Conservation (phyloP, 2,888 invertebrate genomes). For the Aphrophora alni region DNA sequence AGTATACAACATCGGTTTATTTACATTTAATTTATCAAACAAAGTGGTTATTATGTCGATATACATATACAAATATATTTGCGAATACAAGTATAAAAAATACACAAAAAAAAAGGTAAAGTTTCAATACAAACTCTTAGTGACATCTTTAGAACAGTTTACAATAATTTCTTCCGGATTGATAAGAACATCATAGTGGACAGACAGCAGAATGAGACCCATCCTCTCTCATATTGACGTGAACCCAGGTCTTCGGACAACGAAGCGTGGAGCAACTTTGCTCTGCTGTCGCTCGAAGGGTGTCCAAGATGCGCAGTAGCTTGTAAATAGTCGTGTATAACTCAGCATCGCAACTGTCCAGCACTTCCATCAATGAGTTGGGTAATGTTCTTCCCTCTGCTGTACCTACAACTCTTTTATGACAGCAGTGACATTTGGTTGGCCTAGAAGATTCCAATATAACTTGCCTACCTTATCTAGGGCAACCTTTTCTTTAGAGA, state of each 20-base stretch:
- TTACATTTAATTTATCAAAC: no score
- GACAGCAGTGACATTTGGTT: slow-evolving; percentile 7
- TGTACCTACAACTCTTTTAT: background rate
- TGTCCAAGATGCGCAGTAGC: background rate
- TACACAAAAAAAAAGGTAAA: no score
- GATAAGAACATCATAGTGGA: slow-evolving; percentile 6
- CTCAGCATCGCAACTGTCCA: slow-evolving; percentile 3
- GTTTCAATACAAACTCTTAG: no score
- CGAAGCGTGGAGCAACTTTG: background rate
- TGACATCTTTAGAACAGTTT: no score
- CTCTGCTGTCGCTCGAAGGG: no score
- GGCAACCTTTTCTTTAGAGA: no score
- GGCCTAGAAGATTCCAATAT: background rate
- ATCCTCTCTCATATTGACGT: slow-evolving; percentile 10
- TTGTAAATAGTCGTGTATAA: background rate
- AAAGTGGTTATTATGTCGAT: no score
- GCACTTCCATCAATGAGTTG: background rate
- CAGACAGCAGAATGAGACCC: background rate
- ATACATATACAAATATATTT: no score
- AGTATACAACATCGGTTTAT: no score
- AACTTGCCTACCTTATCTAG: slow-evolving; percentile 3
- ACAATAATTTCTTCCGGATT: slow-evolving; percentile 2
- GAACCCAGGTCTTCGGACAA: background rate
- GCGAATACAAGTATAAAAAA: no score
- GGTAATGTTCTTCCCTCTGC: background rate